phyloP scores from a whole-genome alignment of 64 coral and sea anemone genomes.

The Cladopsammia gracilis region DNA sequence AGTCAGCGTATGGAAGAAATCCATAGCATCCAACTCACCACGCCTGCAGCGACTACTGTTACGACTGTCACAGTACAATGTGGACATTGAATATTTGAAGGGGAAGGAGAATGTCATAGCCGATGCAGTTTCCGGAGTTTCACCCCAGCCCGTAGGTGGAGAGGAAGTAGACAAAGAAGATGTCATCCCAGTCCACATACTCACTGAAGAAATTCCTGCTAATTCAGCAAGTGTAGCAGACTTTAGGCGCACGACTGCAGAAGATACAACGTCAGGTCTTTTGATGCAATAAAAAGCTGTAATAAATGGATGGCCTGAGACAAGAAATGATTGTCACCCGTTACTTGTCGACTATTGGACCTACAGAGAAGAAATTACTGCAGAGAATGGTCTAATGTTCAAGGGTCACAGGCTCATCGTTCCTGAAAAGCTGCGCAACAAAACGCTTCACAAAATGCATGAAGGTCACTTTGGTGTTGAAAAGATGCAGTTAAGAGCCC shows the following conservation, averaged over 20 bases:
- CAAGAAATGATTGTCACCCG: slow-evolving; percentile 33
- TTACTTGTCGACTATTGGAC: slow-evolving; percentile 54
- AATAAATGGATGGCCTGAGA: slow-evolving; percentile 54
- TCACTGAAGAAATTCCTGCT: slow-evolving; percentile 28
- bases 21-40: background rate
- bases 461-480: slow-evolving; percentile 19
- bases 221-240: slow-evolving; percentile 22
- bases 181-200: slow-evolving; percentile 9
- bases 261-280: slow-evolving; percentile 18
- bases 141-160: background rate
- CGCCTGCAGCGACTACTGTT: slow-evolving; percentile 4
- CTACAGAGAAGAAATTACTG: slow-evolving; percentile 39
- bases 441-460: background rate
- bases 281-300: slow-evolving; percentile 14
- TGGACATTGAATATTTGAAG: slow-evolving; percentile 21
- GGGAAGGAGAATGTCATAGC: slow-evolving; percentile 9
- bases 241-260: background rate
- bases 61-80: background rate
- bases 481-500: slow-evolving; percentile 3
- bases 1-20: slow-evolving; percentile 32
- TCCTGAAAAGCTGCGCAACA: background rate
- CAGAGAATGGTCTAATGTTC: slow-evolving; percentile 17
- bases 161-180: background rate
- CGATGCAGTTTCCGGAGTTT: slow-evolving; percentile 9
- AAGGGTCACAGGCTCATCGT: slow-evolving; percentile 20